Percentiles rank a stretch among this genome's conserved stretches.
Evolutionary conservation across 2,113 vertebrate species (phyloP).

Genomic region (Tiliqua scincoides): DNA sequence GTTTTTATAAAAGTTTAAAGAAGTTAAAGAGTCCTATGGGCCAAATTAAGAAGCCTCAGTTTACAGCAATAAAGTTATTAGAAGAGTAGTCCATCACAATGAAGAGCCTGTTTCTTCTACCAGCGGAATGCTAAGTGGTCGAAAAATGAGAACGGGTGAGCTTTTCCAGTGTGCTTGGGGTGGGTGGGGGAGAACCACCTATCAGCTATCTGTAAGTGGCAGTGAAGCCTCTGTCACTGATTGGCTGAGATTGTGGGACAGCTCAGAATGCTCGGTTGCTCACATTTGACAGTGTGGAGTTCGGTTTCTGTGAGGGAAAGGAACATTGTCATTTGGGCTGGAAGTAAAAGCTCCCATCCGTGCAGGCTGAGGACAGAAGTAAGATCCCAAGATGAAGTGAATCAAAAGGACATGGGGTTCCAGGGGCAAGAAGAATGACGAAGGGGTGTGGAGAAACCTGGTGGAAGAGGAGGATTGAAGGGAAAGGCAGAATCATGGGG

Average conservation of each 20-base stretch:
- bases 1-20: conserved; percentile 53
- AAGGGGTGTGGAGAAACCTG: not conserved
- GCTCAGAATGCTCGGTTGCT: not conserved
- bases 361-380: no score
- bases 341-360: not conserved
- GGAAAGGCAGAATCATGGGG: no score
- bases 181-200: not conserved
- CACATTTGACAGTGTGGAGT: not conserved
- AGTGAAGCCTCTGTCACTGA: not conserved
- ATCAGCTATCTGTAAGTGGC: not conserved
- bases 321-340: not conserved
- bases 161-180: not conserved
- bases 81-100: conserved; percentile 19
- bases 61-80: conserved; percentile 48
- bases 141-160: conserved; percentile 4
- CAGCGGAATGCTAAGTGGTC: not conserved
- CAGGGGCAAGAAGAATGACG: not conserved
- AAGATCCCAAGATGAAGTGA: not conserved
- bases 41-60: conserved; percentile 58
- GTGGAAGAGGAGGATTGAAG: not conserved
- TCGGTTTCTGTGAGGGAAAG: not conserved
- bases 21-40: conserved; percentile 52
- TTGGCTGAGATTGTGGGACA: not conserved
- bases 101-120: not conserved
- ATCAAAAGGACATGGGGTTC: no score